These are phyloP conservation scores for Polyploca ridens DNA, from an alignment of 2,888 invertebrate genomes.

Conservation along the genomic window DNA sequence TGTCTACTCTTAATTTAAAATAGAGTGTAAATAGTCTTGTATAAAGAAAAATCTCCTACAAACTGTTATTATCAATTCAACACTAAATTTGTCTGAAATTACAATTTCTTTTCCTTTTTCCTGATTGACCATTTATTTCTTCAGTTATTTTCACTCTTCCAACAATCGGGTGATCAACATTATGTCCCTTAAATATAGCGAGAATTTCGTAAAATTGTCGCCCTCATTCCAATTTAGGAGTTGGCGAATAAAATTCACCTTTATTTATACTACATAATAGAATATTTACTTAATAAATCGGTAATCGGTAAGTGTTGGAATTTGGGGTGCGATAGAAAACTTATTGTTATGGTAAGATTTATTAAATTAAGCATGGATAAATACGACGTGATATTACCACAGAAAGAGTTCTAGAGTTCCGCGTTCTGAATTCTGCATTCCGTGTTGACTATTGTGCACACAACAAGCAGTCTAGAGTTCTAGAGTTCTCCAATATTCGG, in stretches of 20 bases:
- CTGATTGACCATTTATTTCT: slow-evolving; percentile 13
- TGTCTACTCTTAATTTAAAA: no score
- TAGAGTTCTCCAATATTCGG: no score
- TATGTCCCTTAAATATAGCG: slow-evolving; percentile 38
- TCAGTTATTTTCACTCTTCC: slow-evolving; percentile 22
- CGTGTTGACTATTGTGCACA: no score
- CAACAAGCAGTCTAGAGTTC: no score
- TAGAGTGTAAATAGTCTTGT: no score
- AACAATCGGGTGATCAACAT: slow-evolving; percentile 46
- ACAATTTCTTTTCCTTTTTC: slow-evolving; percentile 11
- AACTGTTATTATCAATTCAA: background rate
- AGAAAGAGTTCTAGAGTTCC: no score
- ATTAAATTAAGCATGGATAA: no score
- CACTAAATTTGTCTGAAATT: slow-evolving; percentile 15
- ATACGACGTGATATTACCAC: no score
- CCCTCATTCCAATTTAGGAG: slow-evolving; percentile 14
- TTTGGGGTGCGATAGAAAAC: background rate
- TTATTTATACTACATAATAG: slow-evolving; percentile 28
- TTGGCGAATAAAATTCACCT: slow-evolving; percentile 32
- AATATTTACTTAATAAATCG: slow-evolving; percentile 12
- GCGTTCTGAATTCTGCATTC: no score
- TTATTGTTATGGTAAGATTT: background rate
- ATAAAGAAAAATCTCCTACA: background rate
- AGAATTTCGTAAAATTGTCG: slow-evolving; percentile 26
- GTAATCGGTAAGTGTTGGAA: background rate